Percentiles rank a stretch among this genome's conserved stretches.
phyloP scores from a whole-genome alignment of 2,797 vertebrate species.

The Microcaecilia unicolor region DNA sequence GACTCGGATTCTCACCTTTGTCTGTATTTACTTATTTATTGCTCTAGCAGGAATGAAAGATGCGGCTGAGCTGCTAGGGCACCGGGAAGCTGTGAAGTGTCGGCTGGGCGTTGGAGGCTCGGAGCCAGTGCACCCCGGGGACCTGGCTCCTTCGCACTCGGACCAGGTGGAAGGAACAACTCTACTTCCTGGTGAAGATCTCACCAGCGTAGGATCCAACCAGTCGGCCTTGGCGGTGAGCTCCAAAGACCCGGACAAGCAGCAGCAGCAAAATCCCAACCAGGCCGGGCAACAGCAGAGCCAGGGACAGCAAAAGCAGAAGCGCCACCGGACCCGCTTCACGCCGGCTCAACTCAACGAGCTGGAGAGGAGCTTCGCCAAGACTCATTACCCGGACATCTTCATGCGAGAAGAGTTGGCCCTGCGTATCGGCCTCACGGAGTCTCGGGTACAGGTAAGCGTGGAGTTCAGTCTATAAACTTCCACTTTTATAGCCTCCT shows the following conservation, averaged over 20 bases:
- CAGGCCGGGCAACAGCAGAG: conserved; percentile 73
- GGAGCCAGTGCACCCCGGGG: conserved; percentile 83
- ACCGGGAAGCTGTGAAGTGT: conserved; percentile 91
- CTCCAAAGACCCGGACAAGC: conserved; percentile 87
- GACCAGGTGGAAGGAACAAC: conserved; percentile 89
- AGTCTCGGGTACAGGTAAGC: conserved; percentile 91
- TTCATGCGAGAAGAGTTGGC: conserved; percentile 97
- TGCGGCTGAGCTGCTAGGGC: conserved; percentile 87
- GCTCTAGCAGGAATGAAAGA: conserved; percentile 88
- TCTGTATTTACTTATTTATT: too few species aligned
- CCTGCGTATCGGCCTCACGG: conserved; percentile 89
- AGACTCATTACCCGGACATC: conserved; percentile 97
- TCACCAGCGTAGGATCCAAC: conserved; percentile 82
- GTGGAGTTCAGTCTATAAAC: too few species aligned
- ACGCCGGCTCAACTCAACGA: conserved; percentile 96
- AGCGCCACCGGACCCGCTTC: conserved; percentile 94
- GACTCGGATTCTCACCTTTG: background rate
- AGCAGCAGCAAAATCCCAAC: conserved; percentile 57
- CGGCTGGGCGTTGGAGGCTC: conserved; percentile 78
- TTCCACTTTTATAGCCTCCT: background rate
- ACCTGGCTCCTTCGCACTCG: conserved; percentile 73
- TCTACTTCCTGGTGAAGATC: conserved; percentile 86
- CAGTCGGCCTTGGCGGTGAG: conserved; percentile 76
- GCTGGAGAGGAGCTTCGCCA: conserved; percentile 95
- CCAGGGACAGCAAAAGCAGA: conserved; percentile 91